Conservation (phyloP, 2,113 vertebrate genomes). For the Misgurnus anguillicaudatus region DNA sequence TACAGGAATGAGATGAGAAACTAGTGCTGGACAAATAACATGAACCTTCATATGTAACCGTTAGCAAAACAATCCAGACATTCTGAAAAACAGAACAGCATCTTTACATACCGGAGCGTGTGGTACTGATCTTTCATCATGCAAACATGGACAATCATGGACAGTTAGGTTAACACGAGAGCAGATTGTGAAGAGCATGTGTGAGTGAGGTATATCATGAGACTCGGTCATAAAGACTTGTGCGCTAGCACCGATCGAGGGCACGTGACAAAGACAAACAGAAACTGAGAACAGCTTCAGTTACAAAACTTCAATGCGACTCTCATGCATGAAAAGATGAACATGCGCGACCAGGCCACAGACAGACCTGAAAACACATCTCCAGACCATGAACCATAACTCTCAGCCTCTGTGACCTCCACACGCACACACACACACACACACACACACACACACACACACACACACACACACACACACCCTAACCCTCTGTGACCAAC, state of each 20-base stretch:
- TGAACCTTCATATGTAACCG: neutral
- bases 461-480: no score
- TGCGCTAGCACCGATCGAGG: neutral
- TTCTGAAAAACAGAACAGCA: neutral
- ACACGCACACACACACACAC: no score
- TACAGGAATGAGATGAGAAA: slow-evolving; percentile 55
- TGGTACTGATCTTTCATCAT: neutral
- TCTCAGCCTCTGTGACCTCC: no score
- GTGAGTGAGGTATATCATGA: slow-evolving; percentile 3
- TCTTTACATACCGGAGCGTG: neutral
- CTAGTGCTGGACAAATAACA: neutral
- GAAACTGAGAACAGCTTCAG: neutral
- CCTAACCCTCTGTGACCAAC: no score
- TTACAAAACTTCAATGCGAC: neutral
- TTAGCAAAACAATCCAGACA: neutral
- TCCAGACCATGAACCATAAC: no score
- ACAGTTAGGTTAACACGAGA: neutral
- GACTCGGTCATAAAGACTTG: neutral
- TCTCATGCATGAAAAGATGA: no score
- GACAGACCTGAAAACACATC: no score
- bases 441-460: no score
- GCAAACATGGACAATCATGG: neutral
- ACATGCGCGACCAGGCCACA: no score
- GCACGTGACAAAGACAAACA: neutral
- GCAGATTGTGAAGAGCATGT: neutral